Evolutionary conservation across 2,888 invertebrate genomes (phyloP).

Genomic region (Heliconius hortense): DNA sequence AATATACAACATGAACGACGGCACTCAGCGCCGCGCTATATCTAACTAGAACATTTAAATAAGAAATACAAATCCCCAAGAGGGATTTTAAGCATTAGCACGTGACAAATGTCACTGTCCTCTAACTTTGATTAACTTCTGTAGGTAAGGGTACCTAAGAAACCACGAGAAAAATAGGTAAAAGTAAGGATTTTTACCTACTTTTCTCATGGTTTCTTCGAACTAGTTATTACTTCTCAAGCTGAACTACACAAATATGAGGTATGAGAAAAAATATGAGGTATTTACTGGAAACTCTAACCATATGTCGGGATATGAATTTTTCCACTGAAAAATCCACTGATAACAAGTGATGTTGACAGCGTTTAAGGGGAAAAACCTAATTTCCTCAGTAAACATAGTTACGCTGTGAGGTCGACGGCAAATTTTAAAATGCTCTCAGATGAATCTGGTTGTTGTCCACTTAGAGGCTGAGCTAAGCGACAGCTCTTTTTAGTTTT

Average conservation of each 20-base stretch:
- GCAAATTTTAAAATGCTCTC: slow-evolving; percentile 22
- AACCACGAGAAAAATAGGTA: neutral
- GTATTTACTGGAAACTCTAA: neutral
- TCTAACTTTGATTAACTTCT: neutral
- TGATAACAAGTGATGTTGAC: slow-evolving; percentile 13
- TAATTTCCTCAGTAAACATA: slow-evolving; percentile 21
- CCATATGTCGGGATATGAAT: neutral
- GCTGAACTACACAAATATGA: neutral
- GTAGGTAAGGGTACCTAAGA: neutral
- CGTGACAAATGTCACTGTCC: neutral
- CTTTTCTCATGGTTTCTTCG: neutral
- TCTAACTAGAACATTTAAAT: neutral
- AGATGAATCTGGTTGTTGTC: slow-evolving; percentile 14
- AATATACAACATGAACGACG: neutral
- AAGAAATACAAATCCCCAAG: neutral
- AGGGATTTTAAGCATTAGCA: neutral
- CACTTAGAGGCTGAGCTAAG: neutral
- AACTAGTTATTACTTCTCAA: neutral
- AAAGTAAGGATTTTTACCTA: neutral
- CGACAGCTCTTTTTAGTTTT: no score
- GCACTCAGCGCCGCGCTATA: neutral
- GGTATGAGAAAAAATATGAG: neutral
- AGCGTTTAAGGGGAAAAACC: slow-evolving; percentile 19
- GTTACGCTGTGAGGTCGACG: slow-evolving; percentile 24
- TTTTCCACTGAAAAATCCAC: neutral